Percentiles rank a stretch among this genome's conserved stretches.
Conservation (phyloP, 2,797 vertebrate species). For the Alosa sapidissima region DNA sequence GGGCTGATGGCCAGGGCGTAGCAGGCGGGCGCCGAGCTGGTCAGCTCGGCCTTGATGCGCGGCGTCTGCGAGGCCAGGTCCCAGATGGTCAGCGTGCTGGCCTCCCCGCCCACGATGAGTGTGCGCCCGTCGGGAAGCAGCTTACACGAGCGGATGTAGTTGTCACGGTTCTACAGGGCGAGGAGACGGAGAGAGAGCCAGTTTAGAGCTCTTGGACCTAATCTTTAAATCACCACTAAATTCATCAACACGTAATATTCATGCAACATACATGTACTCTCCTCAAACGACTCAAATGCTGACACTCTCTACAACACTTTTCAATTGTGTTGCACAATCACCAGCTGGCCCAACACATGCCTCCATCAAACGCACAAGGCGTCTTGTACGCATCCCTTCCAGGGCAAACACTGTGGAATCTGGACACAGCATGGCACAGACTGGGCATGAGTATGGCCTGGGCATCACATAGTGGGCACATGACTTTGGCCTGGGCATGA, state of each 20-base stretch:
- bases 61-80: conserved; percentile 94
- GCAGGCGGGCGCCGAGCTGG: conserved; percentile 92
- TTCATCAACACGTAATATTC: no score
- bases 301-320: no score
- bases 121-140: conserved; percentile 93
- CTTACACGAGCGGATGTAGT: conserved; percentile 98
- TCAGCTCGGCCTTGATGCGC: conserved; percentile 94
- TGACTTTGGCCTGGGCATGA: neutral
- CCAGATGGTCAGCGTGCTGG: conserved; percentile 96
- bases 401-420: no score
- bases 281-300: no score
- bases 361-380: neutral
- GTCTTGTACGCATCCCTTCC: no score
- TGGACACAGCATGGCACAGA: neutral
- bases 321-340: neutral
- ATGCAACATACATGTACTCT: no score
- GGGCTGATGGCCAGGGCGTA: conserved; percentile 96
- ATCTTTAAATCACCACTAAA: no score
- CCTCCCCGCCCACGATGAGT: conserved; percentile 93
- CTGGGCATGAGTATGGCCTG: neutral
- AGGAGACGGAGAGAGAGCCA: neutral
- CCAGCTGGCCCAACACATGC: neutral
- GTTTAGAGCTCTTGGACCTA: no score
- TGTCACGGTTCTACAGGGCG: conserved; percentile 85
- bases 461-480: neutral